Base-by-base conservation (phyloP, 2,888 invertebrate genomes). In the Oasisia sp. region DNA sequence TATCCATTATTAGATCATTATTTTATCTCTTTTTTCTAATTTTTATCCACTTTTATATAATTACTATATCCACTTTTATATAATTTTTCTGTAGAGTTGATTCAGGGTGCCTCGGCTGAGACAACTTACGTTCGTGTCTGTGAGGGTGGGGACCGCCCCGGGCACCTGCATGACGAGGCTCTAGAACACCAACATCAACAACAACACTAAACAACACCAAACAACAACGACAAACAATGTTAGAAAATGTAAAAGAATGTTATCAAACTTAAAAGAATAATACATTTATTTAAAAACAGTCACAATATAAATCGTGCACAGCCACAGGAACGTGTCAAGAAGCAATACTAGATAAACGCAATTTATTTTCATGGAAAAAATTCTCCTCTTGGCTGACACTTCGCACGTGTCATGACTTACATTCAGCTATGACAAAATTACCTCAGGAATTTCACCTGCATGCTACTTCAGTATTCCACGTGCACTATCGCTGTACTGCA, bases 71-170 rank as follows among this genome's bases (percentile, higher is more conserved):
- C 38, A 38, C 38, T 38, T 38, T 38, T 38, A 38, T 38, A 38
- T 38, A 1, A 38, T 38, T 38, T 1, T 38, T 38, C 38, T 38
- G 38, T 38, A 50, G 50, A 50, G 50, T 50, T 50, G 9, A 50
- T 12, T 9, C 14, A 14, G 50, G 50, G 50, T 74, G 19, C 27
- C 27, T 27, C 3, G 27, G 74, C n/a, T 19, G 74, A 7, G 74
- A 74, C n/a, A 74, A 74, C 74, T 74, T 74, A 74, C 74, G 74
- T 74, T 74, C 74, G n/a, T 74, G 74, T 74, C 74, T 74, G 74
- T 74, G 74, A 74, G 74, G 74, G 27, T 74, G 74, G 27, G 74
- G 74, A 74, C 19, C 74, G n/a, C 74, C 74, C 74, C 74, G 19
- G 19, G 27, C 74, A 27, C 74, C 74, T 74, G 27, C n/a, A 74